These are phyloP conservation scores for Phylloscopus trochiloides DNA, from an alignment of 2,113 vertebrate species.

Conservation along the genomic window DNA sequence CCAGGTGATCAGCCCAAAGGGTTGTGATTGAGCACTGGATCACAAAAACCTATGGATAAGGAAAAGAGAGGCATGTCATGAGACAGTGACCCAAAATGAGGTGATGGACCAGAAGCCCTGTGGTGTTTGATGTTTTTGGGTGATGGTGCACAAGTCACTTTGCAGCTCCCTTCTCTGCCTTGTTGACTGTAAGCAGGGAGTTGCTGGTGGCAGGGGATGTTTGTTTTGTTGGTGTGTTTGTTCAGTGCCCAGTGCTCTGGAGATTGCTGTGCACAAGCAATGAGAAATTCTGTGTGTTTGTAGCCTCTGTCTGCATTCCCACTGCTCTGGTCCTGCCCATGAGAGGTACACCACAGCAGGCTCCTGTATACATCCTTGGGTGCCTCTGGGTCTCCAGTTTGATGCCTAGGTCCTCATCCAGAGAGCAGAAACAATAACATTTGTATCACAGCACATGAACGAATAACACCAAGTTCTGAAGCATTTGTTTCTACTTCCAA, in stretches of 20 bases:
- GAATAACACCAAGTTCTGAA: not conserved
- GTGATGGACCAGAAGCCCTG: not conserved
- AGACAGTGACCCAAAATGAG: not conserved
- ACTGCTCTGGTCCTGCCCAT: not conserved
- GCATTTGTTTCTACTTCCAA: constrained; percentile 40
- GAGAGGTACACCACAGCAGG: not conserved
- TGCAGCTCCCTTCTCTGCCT: not conserved
- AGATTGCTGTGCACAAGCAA: not conserved
- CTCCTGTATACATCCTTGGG: rapidly evolving
- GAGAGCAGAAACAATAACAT: constrained; percentile 22
- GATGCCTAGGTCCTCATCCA: not conserved
- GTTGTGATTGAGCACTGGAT: not conserved
- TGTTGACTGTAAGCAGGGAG: constrained; percentile 1
- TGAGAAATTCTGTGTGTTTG: not conserved
- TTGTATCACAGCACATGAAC: not conserved
- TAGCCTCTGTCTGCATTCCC: not conserved
- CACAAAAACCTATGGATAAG: not conserved
- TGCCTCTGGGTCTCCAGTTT: not conserved
- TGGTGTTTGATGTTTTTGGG: not conserved
- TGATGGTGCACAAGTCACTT: not conserved
- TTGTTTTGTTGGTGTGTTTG: not conserved
- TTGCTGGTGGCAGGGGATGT: not conserved
- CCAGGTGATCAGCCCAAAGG: not conserved
- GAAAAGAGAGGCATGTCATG: rapidly evolving
- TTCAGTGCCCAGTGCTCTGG: not conserved